Evolutionary conservation across 2,113 vertebrate genomes (phyloP), one percentile per base, ranked within the genome.

Genomic region (Amphiprion percula): DNA sequence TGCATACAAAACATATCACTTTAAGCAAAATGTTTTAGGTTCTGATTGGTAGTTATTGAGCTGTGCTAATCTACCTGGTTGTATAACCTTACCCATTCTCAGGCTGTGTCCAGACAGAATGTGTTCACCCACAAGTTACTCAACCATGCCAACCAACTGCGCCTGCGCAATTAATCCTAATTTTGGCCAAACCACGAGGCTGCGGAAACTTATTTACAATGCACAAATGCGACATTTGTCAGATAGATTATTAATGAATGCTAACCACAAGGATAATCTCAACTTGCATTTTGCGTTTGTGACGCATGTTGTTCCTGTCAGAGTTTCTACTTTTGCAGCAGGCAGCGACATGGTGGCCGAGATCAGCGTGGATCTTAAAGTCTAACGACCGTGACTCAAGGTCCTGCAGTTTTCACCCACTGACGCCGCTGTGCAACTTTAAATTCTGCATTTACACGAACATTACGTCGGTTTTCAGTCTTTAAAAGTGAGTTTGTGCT

Each of bases 311-410:
- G 0, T 49, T 12, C n/a, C 15, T 6, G 3, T 44, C 5, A 23
- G 7, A 28, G 44, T 30, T 33, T 6, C 37, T 33, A 41, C 67
- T 74, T 65, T 28, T 60, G 50, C 63, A 76, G 39, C 53, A 21
- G 55, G 69, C 28, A 59, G 33, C 37, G 64, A 78, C 69, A 79
- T 50, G 74, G 55, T 76, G 16, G 54, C 15, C 52, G 17, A 70
- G 26, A 39, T 71, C 49, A 58, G 1, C 14, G 21, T 63, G 62
- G n/a, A 2, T 37, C 26, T 53, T 68, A 23, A 2, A 56, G 61
- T 82, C 52, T 76, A 3, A 26, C 52, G 77, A 88, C 75, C 74
- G 74, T 68, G 30, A 72, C 33, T 72, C 82, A 87, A 84, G 83
- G 83, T 84, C 83, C 61, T 28, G 26, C 21, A 39, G 12, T 26